Conservation (phyloP, 2,888 invertebrate genomes). For the Stenichneumon culpator region DNA sequence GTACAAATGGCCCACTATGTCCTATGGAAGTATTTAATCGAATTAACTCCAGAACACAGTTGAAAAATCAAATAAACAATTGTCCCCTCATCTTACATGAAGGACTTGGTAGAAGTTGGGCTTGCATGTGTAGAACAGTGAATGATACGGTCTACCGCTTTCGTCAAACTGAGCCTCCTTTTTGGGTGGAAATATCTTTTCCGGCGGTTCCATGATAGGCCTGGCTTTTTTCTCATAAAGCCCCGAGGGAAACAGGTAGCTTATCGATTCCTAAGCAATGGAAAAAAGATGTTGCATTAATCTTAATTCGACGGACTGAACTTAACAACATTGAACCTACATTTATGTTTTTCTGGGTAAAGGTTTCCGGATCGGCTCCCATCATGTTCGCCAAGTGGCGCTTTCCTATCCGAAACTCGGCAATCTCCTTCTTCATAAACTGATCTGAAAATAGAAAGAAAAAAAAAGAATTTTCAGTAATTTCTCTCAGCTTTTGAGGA, state of each 20-base stretch:
- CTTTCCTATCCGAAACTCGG: constrained; percentile 96
- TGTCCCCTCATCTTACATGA: constrained; percentile 88
- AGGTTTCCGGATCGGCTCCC: constrained; percentile 96
- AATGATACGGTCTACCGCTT: constrained; percentile 95
- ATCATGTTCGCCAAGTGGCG: constrained; percentile 99
- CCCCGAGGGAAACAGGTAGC: constrained; percentile 98
- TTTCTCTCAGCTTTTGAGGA: not conserved
- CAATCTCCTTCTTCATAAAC: constrained; percentile 92
- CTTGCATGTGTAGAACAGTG: constrained; percentile 95
- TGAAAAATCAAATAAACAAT: constrained; percentile 14
- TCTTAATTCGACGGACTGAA: constrained; percentile 3
- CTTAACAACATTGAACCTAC: constrained; percentile 85
- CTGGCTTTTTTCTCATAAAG: constrained; percentile 94
- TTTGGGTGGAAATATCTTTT: constrained; percentile 92
- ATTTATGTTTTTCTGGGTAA: constrained; percentile 95
- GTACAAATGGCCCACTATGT: constrained; percentile 90
- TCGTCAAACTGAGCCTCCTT: constrained; percentile 97
- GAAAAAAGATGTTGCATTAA: constrained; percentile 38
- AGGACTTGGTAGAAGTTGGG: constrained; percentile 94
- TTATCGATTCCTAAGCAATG: constrained; percentile 86
- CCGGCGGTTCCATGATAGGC: constrained; percentile 96
- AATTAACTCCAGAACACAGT: not conserved
- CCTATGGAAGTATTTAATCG: constrained; percentile 84
- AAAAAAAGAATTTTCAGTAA: not conserved
- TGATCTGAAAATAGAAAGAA: constrained; percentile 87